Conservation (phyloP, 1,140 invertebrate species). For the Monomorium pharaonis region DNA sequence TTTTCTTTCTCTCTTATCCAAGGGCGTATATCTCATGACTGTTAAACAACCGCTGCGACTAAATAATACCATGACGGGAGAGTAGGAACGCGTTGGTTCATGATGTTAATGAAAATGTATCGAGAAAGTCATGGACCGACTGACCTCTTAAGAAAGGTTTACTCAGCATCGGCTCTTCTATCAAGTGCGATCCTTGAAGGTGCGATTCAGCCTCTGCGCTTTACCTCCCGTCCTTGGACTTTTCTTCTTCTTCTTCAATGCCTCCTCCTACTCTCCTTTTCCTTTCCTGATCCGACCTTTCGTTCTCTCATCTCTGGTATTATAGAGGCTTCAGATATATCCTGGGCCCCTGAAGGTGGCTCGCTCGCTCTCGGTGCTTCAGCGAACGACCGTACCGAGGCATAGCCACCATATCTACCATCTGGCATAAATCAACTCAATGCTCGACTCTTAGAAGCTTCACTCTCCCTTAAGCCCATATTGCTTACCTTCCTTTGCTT, state of each 20-base stretch:
- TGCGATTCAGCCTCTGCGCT: constrained; percentile 13
- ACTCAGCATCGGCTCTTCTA: constrained; percentile 41
- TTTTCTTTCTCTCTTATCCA: not conserved
- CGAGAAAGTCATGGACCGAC: constrained; percentile 64
- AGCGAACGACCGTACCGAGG: constrained; percentile 64
- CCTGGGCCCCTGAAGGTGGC: constrained; percentile 69
- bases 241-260: constrained; percentile 8
- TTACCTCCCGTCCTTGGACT: constrained; percentile 38
- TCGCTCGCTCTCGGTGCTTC: constrained; percentile 61
- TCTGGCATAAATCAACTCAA: constrained; percentile 83
- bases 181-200: constrained; percentile 38
- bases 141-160: constrained; percentile 59
- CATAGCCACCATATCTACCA: constrained; percentile 78
- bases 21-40: constrained; percentile 24
- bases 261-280: not conserved
- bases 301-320: constrained; percentile 59
- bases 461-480: constrained; percentile 77
- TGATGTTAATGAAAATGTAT: constrained; percentile 77
- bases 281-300: constrained; percentile 31
- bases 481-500: constrained; percentile 69
- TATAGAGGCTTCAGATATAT: constrained; percentile 69
- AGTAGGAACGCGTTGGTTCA: not conserved
- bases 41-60: constrained; percentile 7
- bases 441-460: constrained; percentile 77
- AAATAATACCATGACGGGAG: not conserved